phyloP scores from a whole-genome alignment of 2,888 invertebrate genomes.

The Parascotia fuliginaria region DNA sequence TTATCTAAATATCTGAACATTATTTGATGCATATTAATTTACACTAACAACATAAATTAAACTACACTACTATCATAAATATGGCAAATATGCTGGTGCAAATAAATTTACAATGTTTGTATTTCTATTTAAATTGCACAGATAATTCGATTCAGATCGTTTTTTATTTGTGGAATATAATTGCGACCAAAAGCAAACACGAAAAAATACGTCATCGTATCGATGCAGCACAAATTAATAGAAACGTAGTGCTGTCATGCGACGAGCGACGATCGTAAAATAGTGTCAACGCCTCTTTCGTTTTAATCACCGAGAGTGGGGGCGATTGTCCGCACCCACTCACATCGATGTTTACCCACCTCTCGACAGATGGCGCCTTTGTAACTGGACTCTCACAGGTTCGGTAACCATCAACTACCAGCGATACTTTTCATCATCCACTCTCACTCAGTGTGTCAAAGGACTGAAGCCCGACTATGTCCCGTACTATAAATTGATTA shows the following conservation, averaged over 20 bases:
- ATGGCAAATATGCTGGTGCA: background rate
- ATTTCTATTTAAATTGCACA: background rate
- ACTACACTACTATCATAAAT: background rate
- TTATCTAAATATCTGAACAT: conserved; percentile 6
- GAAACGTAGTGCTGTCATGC: conserved; percentile 59
- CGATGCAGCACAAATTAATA: conserved; percentile 67
- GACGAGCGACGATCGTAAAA: conserved; percentile 70
- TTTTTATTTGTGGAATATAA: background rate
- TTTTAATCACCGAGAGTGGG: conserved; percentile 84
- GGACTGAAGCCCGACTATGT: conserved; percentile 40
- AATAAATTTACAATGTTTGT: background rate
- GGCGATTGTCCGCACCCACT: conserved; percentile 77
- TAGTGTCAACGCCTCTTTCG: conserved; percentile 81
- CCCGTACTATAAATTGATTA: conserved; percentile 49
- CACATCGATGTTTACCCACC: conserved; percentile 74
- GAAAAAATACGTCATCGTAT: conserved; percentile 6
- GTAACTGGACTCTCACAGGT: conserved; percentile 70
- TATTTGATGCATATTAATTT: conserved; percentile 8
- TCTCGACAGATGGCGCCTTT: conserved; percentile 77
- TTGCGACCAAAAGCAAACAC: background rate
- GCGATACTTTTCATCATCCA: conserved; percentile 74
- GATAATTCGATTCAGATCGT: background rate
- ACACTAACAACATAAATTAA: background rate
- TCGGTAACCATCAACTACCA: conserved; percentile 63
- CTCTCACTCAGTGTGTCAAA: conserved; percentile 56